Conservation (phyloP, 2,113 vertebrate genomes). For the Prunella fulvescens region DNA sequence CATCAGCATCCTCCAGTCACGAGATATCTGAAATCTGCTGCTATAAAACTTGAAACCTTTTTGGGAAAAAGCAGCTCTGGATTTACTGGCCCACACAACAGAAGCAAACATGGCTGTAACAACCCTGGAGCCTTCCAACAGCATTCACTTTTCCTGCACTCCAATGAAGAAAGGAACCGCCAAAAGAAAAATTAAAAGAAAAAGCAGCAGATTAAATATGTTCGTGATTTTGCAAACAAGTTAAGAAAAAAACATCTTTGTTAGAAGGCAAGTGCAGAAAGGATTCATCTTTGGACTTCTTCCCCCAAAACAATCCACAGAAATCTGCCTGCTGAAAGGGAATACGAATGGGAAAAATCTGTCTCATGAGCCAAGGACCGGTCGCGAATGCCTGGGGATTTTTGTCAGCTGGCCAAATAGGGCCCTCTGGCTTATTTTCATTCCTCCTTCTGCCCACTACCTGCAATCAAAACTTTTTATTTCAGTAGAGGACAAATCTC, state of each 20-base stretch:
- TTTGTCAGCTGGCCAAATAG: conserved; percentile 63
- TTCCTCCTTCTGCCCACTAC: conserved; percentile 10
- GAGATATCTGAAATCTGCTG: background rate
- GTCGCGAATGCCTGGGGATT: conserved; percentile 48
- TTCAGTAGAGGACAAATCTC: background rate
- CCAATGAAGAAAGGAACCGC: background rate
- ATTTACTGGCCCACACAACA: background rate
- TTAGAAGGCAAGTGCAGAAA: background rate
- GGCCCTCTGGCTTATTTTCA: conserved; percentile 25
- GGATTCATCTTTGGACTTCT: background rate
- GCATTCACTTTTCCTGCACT: background rate
- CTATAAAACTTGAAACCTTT: background rate
- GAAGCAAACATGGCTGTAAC: background rate
- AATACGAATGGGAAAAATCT: conserved; percentile 66
- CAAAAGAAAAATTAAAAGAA: background rate
- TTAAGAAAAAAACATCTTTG: background rate
- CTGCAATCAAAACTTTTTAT: background rate
- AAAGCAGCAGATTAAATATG: background rate
- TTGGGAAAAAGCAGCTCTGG: background rate
- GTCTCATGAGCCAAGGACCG: conserved; percentile 29
- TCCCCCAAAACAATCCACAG: background rate
- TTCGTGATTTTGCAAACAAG: background rate
- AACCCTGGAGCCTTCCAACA: background rate
- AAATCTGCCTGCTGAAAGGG: conserved; percentile 58
- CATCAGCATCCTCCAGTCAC: background rate